phyloP scores from a whole-genome alignment of 2,113 vertebrate species.

The Fregetta grallaria region DNA sequence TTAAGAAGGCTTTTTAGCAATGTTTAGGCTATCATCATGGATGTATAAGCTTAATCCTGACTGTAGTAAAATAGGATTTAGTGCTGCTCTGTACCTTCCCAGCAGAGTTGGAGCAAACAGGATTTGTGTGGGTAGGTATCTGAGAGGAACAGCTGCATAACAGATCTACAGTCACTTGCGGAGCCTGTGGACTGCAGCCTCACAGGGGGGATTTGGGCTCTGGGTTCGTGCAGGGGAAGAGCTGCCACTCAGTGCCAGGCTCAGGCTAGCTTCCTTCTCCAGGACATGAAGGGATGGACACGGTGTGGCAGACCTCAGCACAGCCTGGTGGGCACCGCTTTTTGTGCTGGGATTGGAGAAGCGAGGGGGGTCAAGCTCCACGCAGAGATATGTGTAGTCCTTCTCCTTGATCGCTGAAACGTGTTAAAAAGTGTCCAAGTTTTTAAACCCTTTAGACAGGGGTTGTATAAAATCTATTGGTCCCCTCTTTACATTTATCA shows the following conservation, averaged over 20 bases:
- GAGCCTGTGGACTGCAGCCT: neutral
- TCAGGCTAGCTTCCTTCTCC: neutral
- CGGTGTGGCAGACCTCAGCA: fast-evolving
- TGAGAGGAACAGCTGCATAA: conserved; percentile 5
- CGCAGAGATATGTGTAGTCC: neutral
- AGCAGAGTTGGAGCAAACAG: neutral
- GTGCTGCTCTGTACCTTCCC: neutral
- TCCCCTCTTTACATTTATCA: neutral
- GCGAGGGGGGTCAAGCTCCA: neutral
- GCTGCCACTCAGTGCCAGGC: neutral
- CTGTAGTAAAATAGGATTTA: conserved; percentile 19
- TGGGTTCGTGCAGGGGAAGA: neutral
- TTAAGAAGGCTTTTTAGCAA: neutral
- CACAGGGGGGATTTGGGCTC: neutral
- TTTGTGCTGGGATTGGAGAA: neutral
- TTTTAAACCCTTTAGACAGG: neutral
- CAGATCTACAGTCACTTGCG: neutral
- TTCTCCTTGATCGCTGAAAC: neutral
- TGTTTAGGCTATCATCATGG: neutral
- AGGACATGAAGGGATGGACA: neutral
- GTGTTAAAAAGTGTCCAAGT: neutral
- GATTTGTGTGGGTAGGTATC: conserved; percentile 34
- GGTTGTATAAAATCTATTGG: neutral
- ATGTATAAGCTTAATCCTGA: neutral
- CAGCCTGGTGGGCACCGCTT: fast-evolving